A percentile compares a stretch with the other conserved stretches of the same genome.
Evolutionary conservation across 2,797 vertebrate genomes (phyloP).

Genomic region (Chaetophractus vellerosus): DNA sequence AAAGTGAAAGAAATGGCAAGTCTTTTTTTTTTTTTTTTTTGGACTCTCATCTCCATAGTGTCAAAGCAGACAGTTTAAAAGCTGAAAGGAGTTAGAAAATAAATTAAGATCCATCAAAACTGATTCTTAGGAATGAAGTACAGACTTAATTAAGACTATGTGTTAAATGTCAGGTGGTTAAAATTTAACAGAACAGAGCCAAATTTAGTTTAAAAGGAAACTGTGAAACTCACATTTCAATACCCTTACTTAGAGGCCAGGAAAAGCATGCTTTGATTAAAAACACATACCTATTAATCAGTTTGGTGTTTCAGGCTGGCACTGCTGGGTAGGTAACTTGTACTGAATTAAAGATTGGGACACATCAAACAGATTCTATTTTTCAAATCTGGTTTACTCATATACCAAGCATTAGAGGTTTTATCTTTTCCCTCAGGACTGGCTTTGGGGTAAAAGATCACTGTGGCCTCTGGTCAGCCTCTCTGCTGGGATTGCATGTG

Average conservation of each 20-base stretch:
- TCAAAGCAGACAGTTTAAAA: conserved; percentile 50
- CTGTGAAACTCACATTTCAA: conserved; percentile 13
- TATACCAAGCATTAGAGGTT: not conserved
- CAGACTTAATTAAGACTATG: conserved; percentile 46
- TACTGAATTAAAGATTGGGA: not conserved
- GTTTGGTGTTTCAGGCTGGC: conserved; percentile 17
- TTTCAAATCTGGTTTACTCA: conserved; percentile 36
- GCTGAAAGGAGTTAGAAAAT: conserved; percentile 20
- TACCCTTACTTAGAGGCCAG: not conserved
- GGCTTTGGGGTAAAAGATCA: conserved; percentile 32
- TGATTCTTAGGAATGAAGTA: conserved; percentile 30
- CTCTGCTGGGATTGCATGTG: not conserved
- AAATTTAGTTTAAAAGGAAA: conserved; percentile 66
- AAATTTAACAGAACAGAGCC: conserved; percentile 57
- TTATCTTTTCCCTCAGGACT: not conserved
- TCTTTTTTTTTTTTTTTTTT: not conserved
- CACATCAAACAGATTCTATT: not conserved
- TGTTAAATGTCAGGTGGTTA: not conserved
- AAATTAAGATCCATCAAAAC: conserved; percentile 57
- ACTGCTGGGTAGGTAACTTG: not conserved
- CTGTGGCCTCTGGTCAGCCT: not conserved
- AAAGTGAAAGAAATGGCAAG: not conserved
- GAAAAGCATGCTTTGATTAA: conserved; percentile 47
- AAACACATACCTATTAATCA: conserved; percentile 53
- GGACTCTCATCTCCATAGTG: not conserved